Base-by-base conservation (phyloP, 2,797 vertebrate genomes). In the Rhadinocentrus ornatus region DNA sequence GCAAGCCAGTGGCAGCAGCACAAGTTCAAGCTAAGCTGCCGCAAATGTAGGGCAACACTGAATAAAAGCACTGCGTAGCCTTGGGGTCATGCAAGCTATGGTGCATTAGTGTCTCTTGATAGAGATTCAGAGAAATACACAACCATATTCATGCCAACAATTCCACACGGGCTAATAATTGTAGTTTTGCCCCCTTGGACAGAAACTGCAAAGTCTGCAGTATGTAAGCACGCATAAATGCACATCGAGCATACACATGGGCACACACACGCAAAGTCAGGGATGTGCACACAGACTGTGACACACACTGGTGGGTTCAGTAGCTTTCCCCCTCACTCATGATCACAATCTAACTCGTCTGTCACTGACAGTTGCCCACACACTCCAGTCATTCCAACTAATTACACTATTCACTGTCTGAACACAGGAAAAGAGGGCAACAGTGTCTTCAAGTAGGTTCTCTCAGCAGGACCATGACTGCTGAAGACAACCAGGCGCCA, bases 1-100 rank as follows among this genome's bases (percentile, higher is more conserved):
- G 56, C 37, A 44, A 53, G 74, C 76, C 80, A 78, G 81, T 2
- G 20, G 18, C 22, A 24, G 53, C 71, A 39, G 64, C 68, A 58
- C 69, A 81, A 84, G 70, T 77, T 58, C 15, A 37, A 74, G 68
- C 67, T 82, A 59, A 83, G 81, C 82, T 73, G 75, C 71, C 69
- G 76, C 78, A 69, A 93, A 91, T 92, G 86, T 93, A 94, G 92
- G 92, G 71, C 93, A 93, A 41, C 59, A 5, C 62, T 77, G 86
- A 92, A 88, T 54, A 71, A 88, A 86, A 83, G 80, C 62, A 70
- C 61, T 4, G 62, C 29, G 63, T 80, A 72, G 89, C 88, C 86
- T 81, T 74, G 81, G 87, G 93, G 90, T 91, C 88, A 90, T 62
- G 46, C 71, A 73, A 70, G 85, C 86, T 71, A 62, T 41, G 53